Percentiles rank a stretch among this genome's conserved stretches.
These are phyloP conservation scores for Grapholita molesta DNA, from an alignment of 1,140 invertebrate species.

Conservation along the genomic window DNA sequence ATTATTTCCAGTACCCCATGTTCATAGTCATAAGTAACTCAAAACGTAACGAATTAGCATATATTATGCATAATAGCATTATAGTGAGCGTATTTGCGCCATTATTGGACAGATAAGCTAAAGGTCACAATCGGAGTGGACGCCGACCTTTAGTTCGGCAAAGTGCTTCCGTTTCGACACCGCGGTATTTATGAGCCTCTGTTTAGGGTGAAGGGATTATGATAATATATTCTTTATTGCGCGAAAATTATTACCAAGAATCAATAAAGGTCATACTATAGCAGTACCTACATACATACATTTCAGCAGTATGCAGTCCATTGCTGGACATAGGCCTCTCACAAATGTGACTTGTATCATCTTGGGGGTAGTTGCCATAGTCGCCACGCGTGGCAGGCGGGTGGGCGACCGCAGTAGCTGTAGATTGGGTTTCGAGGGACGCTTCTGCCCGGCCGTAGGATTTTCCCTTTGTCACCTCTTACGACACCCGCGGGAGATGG, in stretches of 20 bases:
- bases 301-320: too few relatives aligned
- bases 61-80: constrained; percentile 36
- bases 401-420: too few relatives aligned
- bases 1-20: not conserved
- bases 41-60: constrained; percentile 2
- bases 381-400: too few relatives aligned
- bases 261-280: not conserved
- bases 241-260: not conserved
- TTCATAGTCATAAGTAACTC: not conserved
- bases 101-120: constrained; percentile 43
- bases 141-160: constrained; percentile 27
- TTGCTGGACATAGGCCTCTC: too few relatives aligned
- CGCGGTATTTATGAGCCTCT: not conserved
- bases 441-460: too few relatives aligned
- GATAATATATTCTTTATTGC: not conserved
- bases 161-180: constrained; percentile 37
- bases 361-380: too few relatives aligned
- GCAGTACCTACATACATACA: too few relatives aligned
- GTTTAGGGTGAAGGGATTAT: not conserved
- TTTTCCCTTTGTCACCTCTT: too few relatives aligned
- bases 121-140: constrained; percentile 45
- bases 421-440: too few relatives aligned
- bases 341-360: too few relatives aligned
- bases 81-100: constrained; percentile 26
- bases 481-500: too few relatives aligned